Percentiles rank a stretch among this genome's conserved stretches.
Conservation (phyloP, 2,113 vertebrate genomes). For the Gulo gulo region DNA sequence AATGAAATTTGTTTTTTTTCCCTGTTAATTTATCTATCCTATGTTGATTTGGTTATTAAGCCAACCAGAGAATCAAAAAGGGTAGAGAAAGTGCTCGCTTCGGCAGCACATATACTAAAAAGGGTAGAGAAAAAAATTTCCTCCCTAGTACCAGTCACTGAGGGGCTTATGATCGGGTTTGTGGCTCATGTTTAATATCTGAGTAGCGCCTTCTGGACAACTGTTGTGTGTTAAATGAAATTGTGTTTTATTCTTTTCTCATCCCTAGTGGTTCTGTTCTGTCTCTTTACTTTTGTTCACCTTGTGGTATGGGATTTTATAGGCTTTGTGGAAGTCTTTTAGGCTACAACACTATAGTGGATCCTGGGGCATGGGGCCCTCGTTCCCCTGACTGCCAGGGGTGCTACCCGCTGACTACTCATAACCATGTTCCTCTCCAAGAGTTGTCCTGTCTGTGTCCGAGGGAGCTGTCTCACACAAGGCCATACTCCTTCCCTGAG, state of each 20-base stretch:
- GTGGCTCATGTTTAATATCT: background rate
- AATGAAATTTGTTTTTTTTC: background rate
- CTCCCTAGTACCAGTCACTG: background rate
- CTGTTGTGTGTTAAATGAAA: background rate
- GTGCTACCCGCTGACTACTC: background rate
- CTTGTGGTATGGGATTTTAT: background rate
- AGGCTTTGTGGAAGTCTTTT: background rate
- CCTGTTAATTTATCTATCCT: background rate
- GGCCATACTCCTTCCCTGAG: background rate
- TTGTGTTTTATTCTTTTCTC: background rate
- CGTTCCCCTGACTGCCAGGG: rapidly evolving
- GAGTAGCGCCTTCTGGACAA: too few relatives aligned
- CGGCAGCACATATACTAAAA: too few relatives aligned
- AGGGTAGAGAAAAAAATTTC: background rate
- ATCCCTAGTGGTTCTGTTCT: background rate
- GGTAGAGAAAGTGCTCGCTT: background rate
- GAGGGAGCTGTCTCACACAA: background rate
- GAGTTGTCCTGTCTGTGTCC: background rate
- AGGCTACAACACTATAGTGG: background rate
- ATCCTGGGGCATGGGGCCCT: background rate
- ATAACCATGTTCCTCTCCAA: background rate
- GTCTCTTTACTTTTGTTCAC: background rate
- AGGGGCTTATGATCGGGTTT: background rate
- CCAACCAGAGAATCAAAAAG: background rate
- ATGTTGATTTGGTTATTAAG: background rate